Conservation (phyloP, 2,113 vertebrate species). For the Mastomys natalensis region DNA sequence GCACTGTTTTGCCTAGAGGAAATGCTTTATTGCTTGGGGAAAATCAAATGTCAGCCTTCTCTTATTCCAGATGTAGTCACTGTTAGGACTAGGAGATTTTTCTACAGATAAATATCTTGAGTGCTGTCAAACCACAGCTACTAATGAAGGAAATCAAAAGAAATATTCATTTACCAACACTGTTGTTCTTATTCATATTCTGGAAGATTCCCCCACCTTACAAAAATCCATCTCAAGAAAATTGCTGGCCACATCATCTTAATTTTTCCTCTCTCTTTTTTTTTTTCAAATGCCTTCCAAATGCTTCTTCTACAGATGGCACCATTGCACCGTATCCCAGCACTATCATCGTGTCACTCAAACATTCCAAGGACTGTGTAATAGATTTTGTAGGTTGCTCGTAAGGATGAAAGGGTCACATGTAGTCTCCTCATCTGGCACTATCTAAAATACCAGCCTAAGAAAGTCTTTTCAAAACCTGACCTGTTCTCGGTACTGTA, state of each 20-base stretch:
- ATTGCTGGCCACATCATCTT: background rate
- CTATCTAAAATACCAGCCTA: background rate
- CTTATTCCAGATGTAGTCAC: slow-evolving; percentile 26
- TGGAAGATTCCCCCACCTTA: background rate
- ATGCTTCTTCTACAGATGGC: background rate
- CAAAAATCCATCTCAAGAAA: slow-evolving; percentile 8
- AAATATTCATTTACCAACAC: slow-evolving; percentile 14
- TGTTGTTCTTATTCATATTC: slow-evolving; percentile 4
- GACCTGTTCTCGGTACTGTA: slow-evolving; percentile 14
- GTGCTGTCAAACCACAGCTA: slow-evolving; percentile 64
- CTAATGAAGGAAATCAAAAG: slow-evolving; percentile 50
- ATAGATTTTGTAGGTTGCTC: background rate
- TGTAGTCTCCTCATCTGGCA: background rate
- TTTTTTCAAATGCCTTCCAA: background rate
- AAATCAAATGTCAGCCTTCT: slow-evolving; percentile 33
- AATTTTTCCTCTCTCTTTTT: background rate
- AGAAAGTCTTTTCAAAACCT: slow-evolving; percentile 39
- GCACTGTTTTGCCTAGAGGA: slow-evolving; percentile 53
- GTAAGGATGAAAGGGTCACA: background rate
- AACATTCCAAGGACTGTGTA: background rate
- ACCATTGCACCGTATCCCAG: background rate
- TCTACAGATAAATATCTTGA: slow-evolving; percentile 43
- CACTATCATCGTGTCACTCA: background rate
- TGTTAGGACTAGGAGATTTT: slow-evolving; percentile 63
- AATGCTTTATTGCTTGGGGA: slow-evolving; percentile 48